Base-by-base conservation (phyloP, 2,888 invertebrate species). In the Drosophila monieri region DNA sequence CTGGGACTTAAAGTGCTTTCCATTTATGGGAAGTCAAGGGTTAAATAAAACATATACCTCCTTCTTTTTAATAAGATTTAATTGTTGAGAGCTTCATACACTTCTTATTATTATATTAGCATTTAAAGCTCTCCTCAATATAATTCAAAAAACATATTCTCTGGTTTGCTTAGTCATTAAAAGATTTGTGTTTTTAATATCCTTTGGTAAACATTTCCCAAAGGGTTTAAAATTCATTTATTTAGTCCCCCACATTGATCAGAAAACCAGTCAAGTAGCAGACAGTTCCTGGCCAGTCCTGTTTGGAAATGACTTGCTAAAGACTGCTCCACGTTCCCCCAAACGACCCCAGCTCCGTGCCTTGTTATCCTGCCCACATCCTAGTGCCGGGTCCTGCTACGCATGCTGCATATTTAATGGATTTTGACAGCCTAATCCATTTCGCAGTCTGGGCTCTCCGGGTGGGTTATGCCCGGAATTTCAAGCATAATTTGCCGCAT, bases 401-500 rank as follows among this genome's bases (percentile, higher is more conserved):
- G 81, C 85, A 69, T 57, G 69, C 62, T 83, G 81, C 76, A 81
- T 81, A 85, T 83, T 81, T 85, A 81, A 81, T 81, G 52, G 78
- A 77, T 73, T 78, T 70, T 68, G 75, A 77, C 53, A 74, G 74
- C 70, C 67, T 73, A 72, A 73, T 66, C 66, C 72, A 72, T 72
- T 72, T 59, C 46, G 25, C 56, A 39, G 55, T 30, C 47, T 47
- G 62, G 47, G 68, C 61, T 65, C 70, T 69, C 64, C 32, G 65
- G 62, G 58, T 43, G 41, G 78, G 74, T 46, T 81, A 85, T 85
- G 81, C 73, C 61, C 60, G 70, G 81, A 85, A 81, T 81, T 85
- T 81, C 80, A 81, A 81, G 80, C 81, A 83, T 83, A 81, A 80
- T 85, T 81, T 83, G 69, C 57, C 57, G 80, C 78, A 80, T 85